phyloP scores from a whole-genome alignment of 2,888 invertebrate genomes.

The Carcina quercana region DNA sequence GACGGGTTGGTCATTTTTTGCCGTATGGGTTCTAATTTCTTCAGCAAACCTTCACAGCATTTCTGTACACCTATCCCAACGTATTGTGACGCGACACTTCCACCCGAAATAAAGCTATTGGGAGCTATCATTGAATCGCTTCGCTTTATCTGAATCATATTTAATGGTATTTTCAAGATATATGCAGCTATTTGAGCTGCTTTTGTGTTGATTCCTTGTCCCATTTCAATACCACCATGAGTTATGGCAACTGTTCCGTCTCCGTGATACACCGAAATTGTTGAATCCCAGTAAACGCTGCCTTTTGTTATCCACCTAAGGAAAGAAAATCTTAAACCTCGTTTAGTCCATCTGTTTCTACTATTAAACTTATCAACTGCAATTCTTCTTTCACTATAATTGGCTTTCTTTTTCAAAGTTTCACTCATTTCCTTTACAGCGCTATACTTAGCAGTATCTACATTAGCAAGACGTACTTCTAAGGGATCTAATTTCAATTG shows the following conservation, averaged over 20 bases:
- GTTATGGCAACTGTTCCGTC: conserved; percentile 79
- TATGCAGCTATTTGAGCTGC: conserved; percentile 82
- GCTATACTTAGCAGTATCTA: conserved; percentile 46
- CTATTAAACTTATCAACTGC: conserved; percentile 62
- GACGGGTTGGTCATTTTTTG: conserved; percentile 55
- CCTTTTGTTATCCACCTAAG: conserved; percentile 73
- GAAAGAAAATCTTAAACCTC: conserved; percentile 48
- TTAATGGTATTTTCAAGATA: conserved; percentile 76
- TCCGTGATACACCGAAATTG: conserved; percentile 76
- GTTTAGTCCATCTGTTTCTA: conserved; percentile 83
- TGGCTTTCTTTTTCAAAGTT: conserved; percentile 45
- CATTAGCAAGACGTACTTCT: conserved; percentile 44
- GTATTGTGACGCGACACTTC: conserved; percentile 67
- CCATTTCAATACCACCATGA: conserved; percentile 80
- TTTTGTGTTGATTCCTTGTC: conserved; percentile 87
- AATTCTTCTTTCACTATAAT: conserved; percentile 52
- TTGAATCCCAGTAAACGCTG: conserved; percentile 52
- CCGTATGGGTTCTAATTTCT: conserved; percentile 49
- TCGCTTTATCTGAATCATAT: conserved; percentile 74
- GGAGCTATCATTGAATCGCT: conserved; percentile 69
- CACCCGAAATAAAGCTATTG: conserved; percentile 74
- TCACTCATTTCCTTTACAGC: conserved; percentile 47
- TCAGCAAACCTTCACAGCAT: conserved; percentile 32
- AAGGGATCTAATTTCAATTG: conserved; percentile 65
- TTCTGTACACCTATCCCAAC: conserved; percentile 35